Evolutionary conservation across 2,113 vertebrate genomes (phyloP).

Genomic region (Tragelaphus imberbis): DNA sequence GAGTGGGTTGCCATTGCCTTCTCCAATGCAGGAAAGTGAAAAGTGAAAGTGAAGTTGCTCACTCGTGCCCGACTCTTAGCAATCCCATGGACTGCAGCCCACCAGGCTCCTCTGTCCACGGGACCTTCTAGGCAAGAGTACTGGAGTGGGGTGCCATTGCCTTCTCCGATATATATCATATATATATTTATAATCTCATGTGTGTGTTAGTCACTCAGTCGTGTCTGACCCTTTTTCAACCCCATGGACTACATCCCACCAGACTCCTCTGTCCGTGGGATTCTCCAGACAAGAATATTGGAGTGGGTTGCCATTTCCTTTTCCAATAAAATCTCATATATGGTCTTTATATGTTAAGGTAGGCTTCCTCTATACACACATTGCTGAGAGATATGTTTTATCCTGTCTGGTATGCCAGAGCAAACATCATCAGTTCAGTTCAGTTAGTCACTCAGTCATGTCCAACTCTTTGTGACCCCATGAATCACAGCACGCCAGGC

Average conservation of each 20-base stretch:
- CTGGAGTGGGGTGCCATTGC: too few species aligned
- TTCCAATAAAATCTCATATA: not conserved
- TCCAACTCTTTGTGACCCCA: too few species aligned
- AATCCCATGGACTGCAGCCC: too few species aligned
- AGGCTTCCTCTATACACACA: not conserved
- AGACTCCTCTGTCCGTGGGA: not conserved
- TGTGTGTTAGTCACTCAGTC: not conserved
- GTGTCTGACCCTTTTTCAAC: not conserved
- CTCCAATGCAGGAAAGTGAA: too few species aligned
- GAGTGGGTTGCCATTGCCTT: too few species aligned
- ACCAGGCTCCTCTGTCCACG: too few species aligned
- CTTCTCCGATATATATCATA: not conserved
- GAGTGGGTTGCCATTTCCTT: not conserved
- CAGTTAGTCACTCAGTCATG: too few species aligned
- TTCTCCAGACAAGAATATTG: not conserved
- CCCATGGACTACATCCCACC: not conserved
- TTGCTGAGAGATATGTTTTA: not conserved
- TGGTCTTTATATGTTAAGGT: not conserved
- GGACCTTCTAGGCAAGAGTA: too few species aligned
- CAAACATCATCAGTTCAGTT: not conserved
- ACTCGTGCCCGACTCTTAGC: too few species aligned
- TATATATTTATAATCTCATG: not conserved
- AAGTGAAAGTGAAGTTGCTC: too few species aligned
- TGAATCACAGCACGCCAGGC: too few species aligned
- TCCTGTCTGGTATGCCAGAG: not conserved